Evolutionary conservation across 2,888 invertebrate genomes (phyloP).

Genomic region (Lasioglossum morio): DNA sequence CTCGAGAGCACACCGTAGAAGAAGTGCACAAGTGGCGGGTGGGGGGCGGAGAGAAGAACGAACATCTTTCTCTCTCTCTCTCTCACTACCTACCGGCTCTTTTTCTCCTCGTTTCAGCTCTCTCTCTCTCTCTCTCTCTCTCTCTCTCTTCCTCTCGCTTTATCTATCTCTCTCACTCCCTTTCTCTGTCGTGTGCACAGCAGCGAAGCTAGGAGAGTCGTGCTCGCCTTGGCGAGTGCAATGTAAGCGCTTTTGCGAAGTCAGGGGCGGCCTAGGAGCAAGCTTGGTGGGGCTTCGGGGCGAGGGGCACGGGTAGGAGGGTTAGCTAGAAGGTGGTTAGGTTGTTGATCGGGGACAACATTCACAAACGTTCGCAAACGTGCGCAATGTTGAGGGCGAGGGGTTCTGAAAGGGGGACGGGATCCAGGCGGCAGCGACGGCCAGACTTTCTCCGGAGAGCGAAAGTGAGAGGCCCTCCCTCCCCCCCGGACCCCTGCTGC

Average conservation of each 20-base stretch:
- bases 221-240: constrained; percentile 61
- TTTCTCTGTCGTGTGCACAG: constrained; percentile 42
- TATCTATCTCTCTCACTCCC: background rate
- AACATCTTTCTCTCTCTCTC: constrained; percentile 30
- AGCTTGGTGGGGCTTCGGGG: background rate
- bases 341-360: constrained; percentile 8
- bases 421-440: background rate
- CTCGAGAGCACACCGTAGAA: constrained; percentile 77
- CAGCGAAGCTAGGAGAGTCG: constrained; percentile 45
- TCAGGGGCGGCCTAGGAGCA: constrained; percentile 52
- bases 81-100: background rate
- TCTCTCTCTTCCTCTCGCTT: background rate
- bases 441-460: constrained; percentile 83
- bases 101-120: background rate
- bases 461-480: constrained; percentile 82
- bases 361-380: background rate
- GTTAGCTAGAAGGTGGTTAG: constrained; percentile 35
- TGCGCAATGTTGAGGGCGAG: background rate
- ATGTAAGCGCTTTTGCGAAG: constrained; percentile 65
- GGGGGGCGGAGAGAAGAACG: constrained; percentile 56
- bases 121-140: background rate
- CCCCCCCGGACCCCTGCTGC: constrained; percentile 51
- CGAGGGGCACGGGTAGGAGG: background rate
- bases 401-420: background rate
- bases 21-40: constrained; percentile 68